phyloP scores from a whole-genome alignment of 1,140 invertebrate genomes.

The Trigoniulus corallinus region DNA sequence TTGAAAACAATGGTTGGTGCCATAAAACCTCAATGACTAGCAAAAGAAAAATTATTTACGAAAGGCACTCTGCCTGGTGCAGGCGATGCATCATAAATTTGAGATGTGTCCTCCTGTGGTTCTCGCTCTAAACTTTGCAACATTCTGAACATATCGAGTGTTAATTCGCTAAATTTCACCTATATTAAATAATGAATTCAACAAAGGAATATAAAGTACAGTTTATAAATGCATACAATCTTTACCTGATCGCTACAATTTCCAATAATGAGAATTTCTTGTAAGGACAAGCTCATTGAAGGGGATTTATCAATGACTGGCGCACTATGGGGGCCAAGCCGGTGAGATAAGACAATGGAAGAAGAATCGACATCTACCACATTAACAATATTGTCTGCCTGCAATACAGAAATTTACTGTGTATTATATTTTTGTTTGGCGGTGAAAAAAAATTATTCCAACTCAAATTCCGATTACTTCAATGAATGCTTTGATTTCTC shows the following conservation, averaged over 20 bases:
- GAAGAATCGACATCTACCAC: slow-evolving; percentile 73
- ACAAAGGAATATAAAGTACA: not conserved
- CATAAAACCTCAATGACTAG: too few relatives aligned
- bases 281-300: slow-evolving; percentile 64
- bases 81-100: slow-evolving; percentile 71
- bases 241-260: slow-evolving; percentile 71
- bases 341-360: slow-evolving; percentile 62
- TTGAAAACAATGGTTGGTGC: too few relatives aligned
- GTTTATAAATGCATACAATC: not conserved
- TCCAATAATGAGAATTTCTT: slow-evolving; percentile 89
- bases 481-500: slow-evolving; percentile 88
- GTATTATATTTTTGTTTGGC: not conserved
- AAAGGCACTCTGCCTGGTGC: slow-evolving; percentile 48
- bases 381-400: slow-evolving; percentile 69
- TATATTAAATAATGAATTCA: too few relatives aligned
- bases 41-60: slow-evolving; percentile 17
- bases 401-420: slow-evolving; percentile 3
- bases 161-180: slow-evolving; percentile 94
- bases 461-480: slow-evolving; percentile 27
- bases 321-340: slow-evolving; percentile 64
- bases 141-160: slow-evolving; percentile 97
- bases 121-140: slow-evolving; percentile 85
- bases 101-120: slow-evolving; percentile 63
- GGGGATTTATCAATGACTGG: slow-evolving; percentile 72
- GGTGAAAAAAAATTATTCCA: not conserved